Evolutionary conservation across 2,888 invertebrate species (phyloP).

Genomic region (Microctonus hyperodae): DNA sequence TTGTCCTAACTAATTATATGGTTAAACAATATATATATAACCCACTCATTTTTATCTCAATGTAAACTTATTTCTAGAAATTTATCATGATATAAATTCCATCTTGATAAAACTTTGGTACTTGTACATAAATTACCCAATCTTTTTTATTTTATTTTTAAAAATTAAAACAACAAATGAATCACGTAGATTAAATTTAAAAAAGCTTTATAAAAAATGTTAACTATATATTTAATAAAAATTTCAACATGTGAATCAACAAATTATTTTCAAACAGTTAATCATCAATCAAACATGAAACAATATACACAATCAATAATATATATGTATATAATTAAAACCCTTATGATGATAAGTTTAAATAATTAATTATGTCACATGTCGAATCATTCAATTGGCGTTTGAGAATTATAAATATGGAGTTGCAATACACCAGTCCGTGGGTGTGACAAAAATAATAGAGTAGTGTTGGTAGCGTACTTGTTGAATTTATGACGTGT

Average conservation of each 20-base stretch:
- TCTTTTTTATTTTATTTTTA: no score
- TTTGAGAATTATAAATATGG: not conserved
- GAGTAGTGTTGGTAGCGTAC: not conserved
- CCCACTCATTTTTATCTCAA: not conserved
- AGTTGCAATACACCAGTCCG: not conserved
- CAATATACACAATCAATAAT: not conserved
- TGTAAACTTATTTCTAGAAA: not conserved
- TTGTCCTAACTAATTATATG: not conserved
- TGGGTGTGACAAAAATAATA: constrained; percentile 24
- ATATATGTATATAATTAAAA: no score
- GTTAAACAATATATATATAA: no score
- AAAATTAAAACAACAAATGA: no score
- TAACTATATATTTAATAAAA: not conserved
- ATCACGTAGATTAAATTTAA: no score
- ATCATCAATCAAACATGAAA: not conserved
- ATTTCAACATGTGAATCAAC: not conserved
- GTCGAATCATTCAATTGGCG: not conserved
- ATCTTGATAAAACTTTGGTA: no score
- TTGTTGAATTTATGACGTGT: constrained; percentile 16
- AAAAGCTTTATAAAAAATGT: no score
- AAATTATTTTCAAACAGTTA: not conserved
- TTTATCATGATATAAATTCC: no score
- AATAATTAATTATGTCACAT: constrained; percentile 13
- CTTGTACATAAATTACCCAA: no score
- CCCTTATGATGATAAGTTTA: no score